Base-by-base conservation (phyloP, 1,140 invertebrate genomes). In the Chionoecetes opilio region DNA sequence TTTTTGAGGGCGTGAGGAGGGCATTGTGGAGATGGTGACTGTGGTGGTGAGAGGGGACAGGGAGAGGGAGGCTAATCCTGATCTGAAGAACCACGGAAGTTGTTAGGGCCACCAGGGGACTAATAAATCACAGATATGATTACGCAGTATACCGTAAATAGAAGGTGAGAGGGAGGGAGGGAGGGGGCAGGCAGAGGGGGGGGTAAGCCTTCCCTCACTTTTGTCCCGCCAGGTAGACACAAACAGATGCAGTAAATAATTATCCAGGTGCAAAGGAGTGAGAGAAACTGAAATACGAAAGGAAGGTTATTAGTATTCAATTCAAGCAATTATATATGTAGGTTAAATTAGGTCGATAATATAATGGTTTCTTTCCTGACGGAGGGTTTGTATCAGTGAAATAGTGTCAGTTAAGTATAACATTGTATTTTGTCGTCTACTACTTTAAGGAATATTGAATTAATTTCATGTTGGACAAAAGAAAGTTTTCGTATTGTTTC, bases 121-220 rank as follows among this genome's bases (percentile, higher is more conserved):
- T 26, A 75, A 75, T 75, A 75, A 75, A 75, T 75, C 63, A 75
- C 63, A 75, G n/a, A 75, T 75, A 75, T 75, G n/a, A 75, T 75
- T 75, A 75, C 63, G 63, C n/a, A 26, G 63, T 75, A n/a, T n/a
- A 26, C n/a, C 63, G 63, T 75, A 75, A 75, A 75, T 75, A 75
- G 63, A 75, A 17, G 63, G 21, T 75, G 63, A n/a, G 63, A n/a
- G 63, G n/a, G 63, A 75, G 63, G 63, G 63, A 75, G 63, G 21
- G 63, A 17, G 63, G n/a, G 11, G n/a, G 5, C 41, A 14, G 63
- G 11, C n/a, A n/a, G 63, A 26, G 26, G 63, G 21, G 21, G 11
- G 63, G 6, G 8, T 17, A 3, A 5, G 21, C 63, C 63, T 26
- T 75, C 63, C 63, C 63, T 75, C 63, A n/a, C 63, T 26, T 26